Conservation (phyloP, 2,888 invertebrate genomes). For the Hemistola chrysoprasaria region DNA sequence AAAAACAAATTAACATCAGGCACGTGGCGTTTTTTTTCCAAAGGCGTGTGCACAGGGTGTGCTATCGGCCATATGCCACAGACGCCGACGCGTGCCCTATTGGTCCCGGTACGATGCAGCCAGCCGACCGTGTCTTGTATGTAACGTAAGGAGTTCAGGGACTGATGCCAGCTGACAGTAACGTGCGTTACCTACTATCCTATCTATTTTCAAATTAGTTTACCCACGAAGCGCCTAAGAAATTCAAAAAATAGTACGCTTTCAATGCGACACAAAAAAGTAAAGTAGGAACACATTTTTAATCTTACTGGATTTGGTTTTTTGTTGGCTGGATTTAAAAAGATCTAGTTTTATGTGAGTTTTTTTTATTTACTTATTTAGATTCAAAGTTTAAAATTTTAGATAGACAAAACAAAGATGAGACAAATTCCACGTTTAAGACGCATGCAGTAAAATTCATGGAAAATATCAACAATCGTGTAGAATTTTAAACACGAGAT, state of each 20-base stretch:
- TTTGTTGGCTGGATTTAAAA: no score
- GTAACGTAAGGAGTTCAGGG: slow-evolving; percentile 23
- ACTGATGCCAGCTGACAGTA: slow-evolving; percentile 12
- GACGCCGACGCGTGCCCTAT: slow-evolving; percentile 58
- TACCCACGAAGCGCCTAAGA: no score
- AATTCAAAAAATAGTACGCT: no score
- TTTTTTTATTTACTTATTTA: no score
- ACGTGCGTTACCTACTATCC: neutral
- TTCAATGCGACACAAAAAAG: no score
- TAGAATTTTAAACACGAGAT: slow-evolving; percentile 22
- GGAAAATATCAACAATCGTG: slow-evolving; percentile 16
- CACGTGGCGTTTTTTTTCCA: slow-evolving; percentile 61
- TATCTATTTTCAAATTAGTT: no score
- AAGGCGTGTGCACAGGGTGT: slow-evolving; percentile 34
- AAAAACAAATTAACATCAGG: slow-evolving; percentile 44
- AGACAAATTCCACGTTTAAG: neutral
- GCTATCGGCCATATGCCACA: slow-evolving; percentile 71
- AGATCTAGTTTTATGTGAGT: no score
- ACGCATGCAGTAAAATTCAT: slow-evolving; percentile 8
- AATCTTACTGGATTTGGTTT: no score
- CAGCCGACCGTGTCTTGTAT: slow-evolving; percentile 45
- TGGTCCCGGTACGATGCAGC: slow-evolving; percentile 28
- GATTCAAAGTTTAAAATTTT: no score
- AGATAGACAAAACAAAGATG: no score
- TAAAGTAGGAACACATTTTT: no score